phyloP scores from a whole-genome alignment of 2,113 vertebrate genomes.

The Coturnix japonica region DNA sequence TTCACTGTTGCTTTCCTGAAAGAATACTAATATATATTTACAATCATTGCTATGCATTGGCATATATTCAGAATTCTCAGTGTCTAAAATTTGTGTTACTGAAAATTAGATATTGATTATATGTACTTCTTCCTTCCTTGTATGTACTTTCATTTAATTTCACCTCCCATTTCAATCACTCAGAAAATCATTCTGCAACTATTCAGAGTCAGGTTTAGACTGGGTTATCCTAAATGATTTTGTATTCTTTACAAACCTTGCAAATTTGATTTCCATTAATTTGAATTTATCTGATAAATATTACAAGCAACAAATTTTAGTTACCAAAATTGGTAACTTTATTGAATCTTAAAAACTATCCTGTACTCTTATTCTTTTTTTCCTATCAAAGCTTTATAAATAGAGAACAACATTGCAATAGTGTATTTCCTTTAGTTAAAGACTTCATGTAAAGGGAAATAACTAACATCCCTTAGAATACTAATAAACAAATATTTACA shows the following conservation, averaged over 20 bases:
- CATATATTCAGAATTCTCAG: neutral
- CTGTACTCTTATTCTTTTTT: neutral
- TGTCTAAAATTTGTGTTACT: neutral
- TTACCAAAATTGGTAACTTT: neutral
- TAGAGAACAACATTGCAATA: neutral
- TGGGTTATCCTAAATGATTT: neutral
- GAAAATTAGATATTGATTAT: neutral
- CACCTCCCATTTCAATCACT: neutral
- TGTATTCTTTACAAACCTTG: neutral
- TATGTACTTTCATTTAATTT: neutral
- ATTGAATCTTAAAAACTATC: neutral
- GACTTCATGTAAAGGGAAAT: neutral
- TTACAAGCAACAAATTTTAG: neutral
- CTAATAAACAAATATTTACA: neutral
- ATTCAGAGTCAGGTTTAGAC: neutral
- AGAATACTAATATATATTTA: rapidly evolving
- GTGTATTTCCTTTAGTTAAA: neutral
- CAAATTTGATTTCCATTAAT: neutral
- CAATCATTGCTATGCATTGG: neutral
- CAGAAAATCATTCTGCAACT: neutral
- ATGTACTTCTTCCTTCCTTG: too few species aligned
- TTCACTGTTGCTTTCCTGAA: neutral
- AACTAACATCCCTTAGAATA: neutral
- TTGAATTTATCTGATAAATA: neutral
- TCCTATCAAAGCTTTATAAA: neutral